Evolutionary conservation across 2,888 invertebrate species (phyloP), one percentile per base, ranked within the genome.

Genomic region (Azorinus chamasolen): DNA sequence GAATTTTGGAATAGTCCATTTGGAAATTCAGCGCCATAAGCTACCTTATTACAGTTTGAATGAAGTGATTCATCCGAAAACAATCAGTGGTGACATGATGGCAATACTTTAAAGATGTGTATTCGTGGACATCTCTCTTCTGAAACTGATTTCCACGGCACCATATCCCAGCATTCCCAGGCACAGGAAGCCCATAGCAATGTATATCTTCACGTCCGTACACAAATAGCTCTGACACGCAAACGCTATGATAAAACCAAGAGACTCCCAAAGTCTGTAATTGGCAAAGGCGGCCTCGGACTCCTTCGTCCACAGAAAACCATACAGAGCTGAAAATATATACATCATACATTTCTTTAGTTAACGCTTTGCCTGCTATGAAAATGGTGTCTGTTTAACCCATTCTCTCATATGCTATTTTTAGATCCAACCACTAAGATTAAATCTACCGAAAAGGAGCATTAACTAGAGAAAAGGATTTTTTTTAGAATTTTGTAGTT

Each of bases 201-300:
- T 93, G 88, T 95, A 95, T 5, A 97, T 92, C 88, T 97, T 97
- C 0, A 95, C 94, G 58, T 95, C 93, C 0, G 96, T 96, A 89
- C 96, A 96, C 5, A 97, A 93, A 89, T 95, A 96, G 1, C 96
- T 96, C 53, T 96, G 97, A 62, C 96, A 95, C 0, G 95, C 95
- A 87, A 97, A 98, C 1, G 97, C 96, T 62, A 97, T 95, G 18
- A 97, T 97, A 70, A 97, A 97, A 57, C 98, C 98, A 0, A 96
- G 95, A 0, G 97, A 96, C 92, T 98, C 97, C 97, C 97, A 98
- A 54, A 98, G 72, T 6, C 83, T 75, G 61, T 86, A 86, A 59
- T 85, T 85, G 8, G 84, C 82, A 48, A 86, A 85, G 2, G 83
- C 85, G 12, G 84, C 79, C 53, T 85, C 85, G 0, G 85, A 65